phyloP scores from a whole-genome alignment of 2,888 invertebrate species.

The Morpho achilles region DNA sequence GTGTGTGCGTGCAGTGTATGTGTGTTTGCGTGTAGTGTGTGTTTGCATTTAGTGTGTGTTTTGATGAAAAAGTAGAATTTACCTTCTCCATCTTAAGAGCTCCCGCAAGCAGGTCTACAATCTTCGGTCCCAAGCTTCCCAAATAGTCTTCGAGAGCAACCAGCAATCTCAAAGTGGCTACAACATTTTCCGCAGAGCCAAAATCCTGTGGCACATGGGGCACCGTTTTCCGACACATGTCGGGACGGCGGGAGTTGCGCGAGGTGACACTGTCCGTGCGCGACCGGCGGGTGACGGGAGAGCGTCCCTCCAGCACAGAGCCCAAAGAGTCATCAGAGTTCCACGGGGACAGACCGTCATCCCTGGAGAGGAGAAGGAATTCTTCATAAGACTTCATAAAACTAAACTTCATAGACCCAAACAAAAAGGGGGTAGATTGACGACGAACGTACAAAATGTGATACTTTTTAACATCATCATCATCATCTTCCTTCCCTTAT shows the following conservation, averaged over 20 bases:
- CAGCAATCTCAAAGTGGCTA: constrained; percentile 84
- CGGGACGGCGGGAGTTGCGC: constrained; percentile 33
- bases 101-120: constrained; percentile 86
- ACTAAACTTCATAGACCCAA: too few species aligned
- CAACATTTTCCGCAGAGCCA: constrained; percentile 76
- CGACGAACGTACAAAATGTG: too few species aligned
- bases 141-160: constrained; percentile 90
- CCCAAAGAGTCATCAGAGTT: constrained; percentile 56
- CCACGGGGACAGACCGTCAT: constrained; percentile 60
- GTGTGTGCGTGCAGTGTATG: too few species aligned
- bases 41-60: too few species aligned
- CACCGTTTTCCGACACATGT: constrained; percentile 23
- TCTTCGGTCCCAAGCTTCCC: constrained; percentile 90
- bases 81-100: constrained; percentile 89
- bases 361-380: constrained; percentile 33
- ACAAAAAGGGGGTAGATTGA: too few species aligned
- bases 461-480: too few species aligned
- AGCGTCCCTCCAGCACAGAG: constrained; percentile 42
- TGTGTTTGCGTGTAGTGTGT: too few species aligned
- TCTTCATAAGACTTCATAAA: too few species aligned
- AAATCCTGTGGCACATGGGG: constrained; percentile 38
- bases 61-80: neutral
- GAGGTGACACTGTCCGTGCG: constrained; percentile 32
- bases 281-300: constrained; percentile 29
- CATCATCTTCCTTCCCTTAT: too few species aligned